Base-by-base conservation (phyloP, 2,888 invertebrate species). In the Drepana falcataria region DNA sequence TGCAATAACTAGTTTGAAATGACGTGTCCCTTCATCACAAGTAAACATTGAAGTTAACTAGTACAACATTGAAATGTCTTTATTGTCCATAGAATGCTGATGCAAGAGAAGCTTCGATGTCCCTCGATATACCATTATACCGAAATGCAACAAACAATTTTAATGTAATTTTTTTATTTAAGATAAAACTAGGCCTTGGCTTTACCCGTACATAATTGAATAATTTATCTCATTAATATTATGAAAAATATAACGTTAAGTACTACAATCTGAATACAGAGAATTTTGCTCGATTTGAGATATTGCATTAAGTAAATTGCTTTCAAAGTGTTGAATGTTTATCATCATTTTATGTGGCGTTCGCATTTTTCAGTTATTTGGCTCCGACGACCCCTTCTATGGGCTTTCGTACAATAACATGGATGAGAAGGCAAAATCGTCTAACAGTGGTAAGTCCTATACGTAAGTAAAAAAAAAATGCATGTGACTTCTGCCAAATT, bases 371-470 rank as follows among this genome's bases (percentile, higher is more conserved):
- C 83, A 91, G 91, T 69, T 91, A 53, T 91, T 91, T 65, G 87
- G 89, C 41, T 77, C 86, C 2, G 91, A 91, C 49, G 91, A 91
- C 74, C 91, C 91, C n/a, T 89, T 91, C 73, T 91, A 91, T 76
- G 91, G 91, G 47, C 79, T 91, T 52, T 73, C 87, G 21, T 90
- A 77, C 73, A 89, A 85, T 66, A 63, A 78, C 5, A 65, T 74
- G 59, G 90, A 91, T 41, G 90, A 90, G 48, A 75, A 83, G 52
- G 55, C 83, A 47, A 91, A 89, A 68, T 48, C 79, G 2, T 59
- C 71, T 48, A 83, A 79, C 59, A 83, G 73, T 75, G 91, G 91
- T 91, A 70, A 87, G 89, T 77, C 49, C 35, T 33, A 37, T 4
- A 37, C 7, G 48, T 48, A 48, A 52, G 48, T 21, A 7, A 2